Conservation (phyloP, 2,113 vertebrate genomes). For the Meriones unguiculatus region DNA sequence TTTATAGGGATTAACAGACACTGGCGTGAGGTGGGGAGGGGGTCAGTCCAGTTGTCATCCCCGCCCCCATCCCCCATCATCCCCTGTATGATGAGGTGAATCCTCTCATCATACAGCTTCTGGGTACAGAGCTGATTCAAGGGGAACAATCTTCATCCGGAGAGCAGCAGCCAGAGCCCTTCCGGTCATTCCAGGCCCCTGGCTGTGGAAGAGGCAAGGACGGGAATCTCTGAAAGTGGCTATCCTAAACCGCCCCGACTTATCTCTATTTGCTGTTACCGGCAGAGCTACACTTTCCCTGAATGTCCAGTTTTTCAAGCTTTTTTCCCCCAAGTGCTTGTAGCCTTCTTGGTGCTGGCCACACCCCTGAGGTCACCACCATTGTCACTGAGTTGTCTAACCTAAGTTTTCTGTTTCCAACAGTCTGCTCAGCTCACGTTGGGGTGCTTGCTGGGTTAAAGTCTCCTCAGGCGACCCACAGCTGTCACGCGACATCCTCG, state of each 20-base stretch:
- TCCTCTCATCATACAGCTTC: not conserved
- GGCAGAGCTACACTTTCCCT: not conserved
- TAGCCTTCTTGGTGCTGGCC: not conserved
- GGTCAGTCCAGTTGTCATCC: not conserved
- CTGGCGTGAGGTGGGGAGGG: not conserved
- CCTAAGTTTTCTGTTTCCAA: not conserved
- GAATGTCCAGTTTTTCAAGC: not conserved
- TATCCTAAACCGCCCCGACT: not conserved
- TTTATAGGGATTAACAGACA: not conserved
- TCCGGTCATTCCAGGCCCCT: not conserved
- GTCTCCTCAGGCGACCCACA: not conserved
- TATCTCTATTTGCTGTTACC: not conserved
- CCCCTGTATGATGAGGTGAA: not conserved
- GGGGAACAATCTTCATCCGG: not conserved
- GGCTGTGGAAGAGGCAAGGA: not conserved
- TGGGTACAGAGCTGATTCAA: not conserved
- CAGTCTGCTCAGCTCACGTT: not conserved
- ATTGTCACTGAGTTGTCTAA: not conserved
- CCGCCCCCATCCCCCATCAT: not conserved
- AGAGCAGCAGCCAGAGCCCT: not conserved
- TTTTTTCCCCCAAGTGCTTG: not conserved
- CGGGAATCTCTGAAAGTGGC: not conserved
- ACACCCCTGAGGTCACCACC: not conserved
- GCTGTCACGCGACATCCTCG: not conserved
- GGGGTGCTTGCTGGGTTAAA: not conserved